Evolutionary conservation across 2,797 vertebrate genomes (phyloP).

Genomic region (Squalus acanthias): DNA sequence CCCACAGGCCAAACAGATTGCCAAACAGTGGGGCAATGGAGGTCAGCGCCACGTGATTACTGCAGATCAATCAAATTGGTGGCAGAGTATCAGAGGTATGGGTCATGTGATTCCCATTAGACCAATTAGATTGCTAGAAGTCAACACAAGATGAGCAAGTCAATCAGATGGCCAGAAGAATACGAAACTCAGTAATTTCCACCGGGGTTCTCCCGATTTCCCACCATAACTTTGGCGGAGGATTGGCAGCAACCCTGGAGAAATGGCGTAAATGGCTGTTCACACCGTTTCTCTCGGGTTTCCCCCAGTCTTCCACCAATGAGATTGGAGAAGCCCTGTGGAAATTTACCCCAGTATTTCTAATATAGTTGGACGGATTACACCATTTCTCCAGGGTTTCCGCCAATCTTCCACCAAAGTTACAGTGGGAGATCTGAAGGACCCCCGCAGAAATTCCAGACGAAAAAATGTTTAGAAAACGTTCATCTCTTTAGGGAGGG

Average conservation of each 20-base stretch:
- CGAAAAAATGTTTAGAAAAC: background rate
- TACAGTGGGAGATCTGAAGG: background rate
- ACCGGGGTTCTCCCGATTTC: background rate
- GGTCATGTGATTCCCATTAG: background rate
- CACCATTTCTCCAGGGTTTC: background rate
- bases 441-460: background rate
- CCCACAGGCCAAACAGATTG: too few relatives aligned
- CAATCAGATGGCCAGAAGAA: background rate
- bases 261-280: background rate
- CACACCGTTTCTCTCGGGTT: background rate
- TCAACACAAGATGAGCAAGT: background rate
- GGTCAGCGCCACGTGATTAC: too few relatives aligned
- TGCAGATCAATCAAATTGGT: too few relatives aligned
- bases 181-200: background rate
- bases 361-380: background rate
- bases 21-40: too few relatives aligned
- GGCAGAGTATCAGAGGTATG: too few relatives aligned
- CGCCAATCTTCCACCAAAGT: background rate
- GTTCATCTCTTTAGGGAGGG: background rate
- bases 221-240: background rate
- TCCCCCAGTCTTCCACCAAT: background rate
- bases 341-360: background rate
- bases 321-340: too few relatives aligned
- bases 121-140: background rate
- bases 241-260: background rate